A percentile compares a stretch with the other conserved stretches of the same genome.
Evolutionary conservation across 2,797 vertebrate species (phyloP).

Genomic region (Halcyon badia): DNA sequence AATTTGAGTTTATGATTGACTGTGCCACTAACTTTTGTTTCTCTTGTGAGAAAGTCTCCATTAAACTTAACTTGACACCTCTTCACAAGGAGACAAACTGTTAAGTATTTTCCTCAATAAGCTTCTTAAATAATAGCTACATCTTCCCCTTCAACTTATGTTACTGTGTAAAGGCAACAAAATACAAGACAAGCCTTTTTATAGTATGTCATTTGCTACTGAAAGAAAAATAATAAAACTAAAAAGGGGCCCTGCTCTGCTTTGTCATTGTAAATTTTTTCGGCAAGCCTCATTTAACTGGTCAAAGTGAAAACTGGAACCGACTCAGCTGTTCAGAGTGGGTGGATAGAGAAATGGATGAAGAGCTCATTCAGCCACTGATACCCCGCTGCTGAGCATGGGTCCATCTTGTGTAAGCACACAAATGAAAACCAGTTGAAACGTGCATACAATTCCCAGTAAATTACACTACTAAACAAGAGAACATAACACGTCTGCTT

Average conservation of each 20-base stretch:
- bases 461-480: background rate
- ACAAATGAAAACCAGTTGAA: background rate
- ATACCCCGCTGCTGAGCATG: background rate
- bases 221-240: background rate
- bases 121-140: background rate
- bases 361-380: background rate
- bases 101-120: background rate
- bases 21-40: background rate
- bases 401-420: background rate
- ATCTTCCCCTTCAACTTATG: background rate
- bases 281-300: background rate
- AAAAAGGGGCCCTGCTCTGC: background rate
- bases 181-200: background rate
- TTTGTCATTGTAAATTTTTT: background rate
- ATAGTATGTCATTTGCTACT: background rate
- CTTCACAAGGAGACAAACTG: background rate
- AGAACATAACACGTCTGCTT: background rate
- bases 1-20: background rate
- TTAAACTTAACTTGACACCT: background rate
- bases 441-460: background rate
- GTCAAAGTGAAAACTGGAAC: background rate
- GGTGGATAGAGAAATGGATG: background rate
- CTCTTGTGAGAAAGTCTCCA: background rate
- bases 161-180: background rate
- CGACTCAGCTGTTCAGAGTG: background rate